phyloP scores from a whole-genome alignment of 2,797 vertebrate genomes.

The Amblyraja radiata region DNA sequence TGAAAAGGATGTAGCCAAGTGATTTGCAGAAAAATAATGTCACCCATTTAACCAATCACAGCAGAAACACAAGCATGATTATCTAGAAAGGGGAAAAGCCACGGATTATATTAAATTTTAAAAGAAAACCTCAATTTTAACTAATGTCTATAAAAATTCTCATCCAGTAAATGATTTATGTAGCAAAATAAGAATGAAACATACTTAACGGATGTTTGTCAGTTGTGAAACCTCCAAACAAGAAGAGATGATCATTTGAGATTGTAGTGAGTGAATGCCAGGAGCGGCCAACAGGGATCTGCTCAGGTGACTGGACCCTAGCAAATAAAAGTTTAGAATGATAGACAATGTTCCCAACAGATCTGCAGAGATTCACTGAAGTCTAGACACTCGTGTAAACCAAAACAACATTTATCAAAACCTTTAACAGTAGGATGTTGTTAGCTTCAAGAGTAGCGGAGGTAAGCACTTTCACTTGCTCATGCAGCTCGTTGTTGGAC shows the following conservation, averaged over 20 bases:
- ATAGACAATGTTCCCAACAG: slow-evolving; percentile 8
- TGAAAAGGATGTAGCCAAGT: neutral
- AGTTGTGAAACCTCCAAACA: slow-evolving; percentile 95
- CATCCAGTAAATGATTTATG: slow-evolving; percentile 51
- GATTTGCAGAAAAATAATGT: neutral
- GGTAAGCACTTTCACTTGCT: neutral
- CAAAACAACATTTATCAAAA: neutral
- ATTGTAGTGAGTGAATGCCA: slow-evolving; percentile 88
- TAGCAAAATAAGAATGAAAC: neutral
- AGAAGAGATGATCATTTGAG: slow-evolving; percentile 83
- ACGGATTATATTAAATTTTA: neutral
- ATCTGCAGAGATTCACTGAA: slow-evolving; percentile 1
- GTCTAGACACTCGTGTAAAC: neutral
- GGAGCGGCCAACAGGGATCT: slow-evolving; percentile 77
- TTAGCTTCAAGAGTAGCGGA: neutral
- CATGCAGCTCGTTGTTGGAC: neutral
- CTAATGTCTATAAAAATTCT: slow-evolving; percentile 33
- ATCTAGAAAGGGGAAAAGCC: neutral
- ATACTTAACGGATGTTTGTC: slow-evolving; percentile 83
- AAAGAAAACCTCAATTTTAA: neutral
- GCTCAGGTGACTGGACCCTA: slow-evolving; percentile 65
- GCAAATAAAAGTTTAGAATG: slow-evolving; percentile 4
- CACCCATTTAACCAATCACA: neutral
- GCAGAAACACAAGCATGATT: neutral
- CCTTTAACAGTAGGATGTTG: neutral